Base-by-base conservation (phyloP, 2,113 vertebrate species). In the Phalacrocorax brasilianus region DNA sequence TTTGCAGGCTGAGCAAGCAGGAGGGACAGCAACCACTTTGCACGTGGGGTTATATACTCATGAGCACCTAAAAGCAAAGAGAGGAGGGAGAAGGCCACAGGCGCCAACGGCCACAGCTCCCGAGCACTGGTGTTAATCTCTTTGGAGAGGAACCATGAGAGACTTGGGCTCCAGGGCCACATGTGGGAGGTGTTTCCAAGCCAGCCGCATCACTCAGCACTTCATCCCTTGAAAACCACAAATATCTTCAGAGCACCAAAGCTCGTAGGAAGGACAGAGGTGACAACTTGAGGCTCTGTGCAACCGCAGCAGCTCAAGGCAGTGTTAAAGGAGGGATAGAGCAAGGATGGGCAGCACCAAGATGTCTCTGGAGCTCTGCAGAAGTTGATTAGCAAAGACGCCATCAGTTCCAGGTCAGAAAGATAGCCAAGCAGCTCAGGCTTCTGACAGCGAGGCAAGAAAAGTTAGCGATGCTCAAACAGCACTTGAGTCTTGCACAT, bases 91-190 rank as follows among this genome's bases (percentile, higher is more conserved):
- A 88, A 24, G 33, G 3, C 2, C 30, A 26, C 4, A 14, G 19
- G 21, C 50, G 26, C 33, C 6, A 5, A 76, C 3, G 28, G 22
- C 3, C 9, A 21, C 50, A 79, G 45, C 13, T 93, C 49, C 33
- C 23, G 88, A 49, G 56, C 52, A 14, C 33, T 44, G 33, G 10
- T 47, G 12, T 1, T 62, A 15, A 2, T 38, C 9, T 63, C 42
- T 74, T 40, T 61, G 56, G 18, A 45, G 24, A 52, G 11, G 9
- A 13, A 47, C 11, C 27, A 53, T 0, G 0, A 0, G 0, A 85
- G 33, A 55, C 28, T n/a, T 24, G 11, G 56, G 11, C n/a, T 73
- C 59, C 45, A 24, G 19, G 19, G 19, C 11, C 58, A n/a, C 21
- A 32, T 1, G 2, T 11, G 14, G 33, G 33, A 87, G 28, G 14